Base-by-base conservation (phyloP, 2,888 invertebrate species). In the Amphipyra berbera region DNA sequence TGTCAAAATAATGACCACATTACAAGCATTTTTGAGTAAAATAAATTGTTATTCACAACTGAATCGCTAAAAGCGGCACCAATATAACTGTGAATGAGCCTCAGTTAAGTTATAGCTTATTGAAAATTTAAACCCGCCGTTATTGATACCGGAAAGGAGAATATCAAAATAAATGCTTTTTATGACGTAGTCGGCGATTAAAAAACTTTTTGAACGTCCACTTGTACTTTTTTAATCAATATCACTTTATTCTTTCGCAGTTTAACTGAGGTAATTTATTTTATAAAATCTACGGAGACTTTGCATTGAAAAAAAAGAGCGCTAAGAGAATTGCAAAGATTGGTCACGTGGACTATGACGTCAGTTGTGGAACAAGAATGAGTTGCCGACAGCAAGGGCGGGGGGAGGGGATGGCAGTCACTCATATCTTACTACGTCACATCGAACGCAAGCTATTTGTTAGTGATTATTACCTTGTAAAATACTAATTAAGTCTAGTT, bases 101-200 rank as follows among this genome's bases (percentile, higher is more conserved):
- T 52, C 47, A 14, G 40, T 50, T 61, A 65, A 58, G 44, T 54
- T 47, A 62, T 40, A 48, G 41, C 48, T 59, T 73, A 49, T 46
- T 73, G 38, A 61, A 71, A 42, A 35, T 37, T 42, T 12, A 3
- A 60, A 27, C 44, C 38, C 44, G 10, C 44, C 33, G 33, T 40
- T 42, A 41, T 57, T 59, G 49, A 33, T 33, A 21, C 10, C 47
- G 50, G 13, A 13, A 50, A 45, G 37, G 15, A 33, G 49, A 53
- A 53, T 21, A 42, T 10, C 40, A 37, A 61, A 49, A 68, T 40
- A 68, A 59, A 69, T 63, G 47, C 59, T 65, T 63, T 65, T 53
- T 44, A 47, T 71, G 49, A 38, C 42, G 49, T 35, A 14, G 15
- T 53, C 35, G 48, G 30, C 68, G 38, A 44, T 68, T 48, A n/a